Base-by-base conservation (phyloP, 2,113 vertebrate genomes). In the Vidua macroura region DNA sequence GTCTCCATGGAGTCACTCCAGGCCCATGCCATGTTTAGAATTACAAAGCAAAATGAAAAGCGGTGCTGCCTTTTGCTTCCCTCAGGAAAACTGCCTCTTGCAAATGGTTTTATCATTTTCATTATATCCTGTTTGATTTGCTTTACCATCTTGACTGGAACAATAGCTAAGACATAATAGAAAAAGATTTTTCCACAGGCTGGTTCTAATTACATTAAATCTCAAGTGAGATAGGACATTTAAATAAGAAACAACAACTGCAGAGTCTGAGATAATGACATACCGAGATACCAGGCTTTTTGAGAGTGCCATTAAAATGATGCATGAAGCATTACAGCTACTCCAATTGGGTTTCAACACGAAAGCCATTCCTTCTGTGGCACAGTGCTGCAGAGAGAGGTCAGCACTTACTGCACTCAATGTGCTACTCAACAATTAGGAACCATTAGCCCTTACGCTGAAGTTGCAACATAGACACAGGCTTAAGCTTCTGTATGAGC, bases 171-270 rank as follows among this genome's bases (percentile, higher is more conserved):
- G 72, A 79, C 86, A 88, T 90, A 95, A 97, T 69, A 85, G 77
- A 62, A 85, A 88, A 72, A 82, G 49, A 95, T 83, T 84, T 96
- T 93, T 96, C 91, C 82, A 97, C 90, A 93, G 81, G 84, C 80
- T 96, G 89, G 78, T 89, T 96, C 92, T 96, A 95, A 96, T 95
- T 96, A 95, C 58, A 95, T 80, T 89, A 96, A 95, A 78, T 91
- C 95, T 94, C 92, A 77, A 94, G 89, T 78, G 85, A 96, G 79
- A 93, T 86, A 93, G 92, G 87, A 75, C 58, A 93, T 92, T 96
- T 91, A 86, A 91, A 96, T 93, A 97, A 96, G 90, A 93, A 97
- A 96, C 92, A 96, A 93, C 91, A 93, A 95, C 90, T 94, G 94
- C 83, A 86, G 77, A 94, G 44, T 67, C 84, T 81, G 66, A 79